These are phyloP conservation scores for Pseudomyrmex dendroicus DNA, from an alignment of 1,140 invertebrate genomes.

Conservation along the genomic window DNA sequence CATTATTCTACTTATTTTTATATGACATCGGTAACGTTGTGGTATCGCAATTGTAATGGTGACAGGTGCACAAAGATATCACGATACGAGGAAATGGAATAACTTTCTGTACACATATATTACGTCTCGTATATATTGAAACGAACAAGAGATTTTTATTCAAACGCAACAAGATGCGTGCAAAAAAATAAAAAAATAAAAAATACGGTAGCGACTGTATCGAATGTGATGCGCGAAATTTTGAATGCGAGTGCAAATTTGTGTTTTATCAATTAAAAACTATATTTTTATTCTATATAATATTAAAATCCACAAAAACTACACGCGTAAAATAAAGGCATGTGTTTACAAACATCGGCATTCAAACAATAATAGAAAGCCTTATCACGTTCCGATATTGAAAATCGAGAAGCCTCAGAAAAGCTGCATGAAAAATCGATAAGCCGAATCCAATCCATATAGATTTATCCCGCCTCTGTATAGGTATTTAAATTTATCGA, in stretches of 20 bases:
- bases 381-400: no score
- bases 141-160: conserved; percentile 55
- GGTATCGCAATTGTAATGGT: conserved; percentile 44
- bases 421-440: conserved; percentile 39
- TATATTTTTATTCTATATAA: no score
- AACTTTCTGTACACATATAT: conserved; percentile 41
- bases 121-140: conserved; percentile 61
- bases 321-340: neutral
- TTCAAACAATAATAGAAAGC: neutral
- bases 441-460: neutral
- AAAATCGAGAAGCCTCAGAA: neutral
- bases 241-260: neutral
- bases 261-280: no score
- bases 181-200: conserved; percentile 43
- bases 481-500: conserved; percentile 67
- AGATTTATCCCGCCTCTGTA: conserved; percentile 1
- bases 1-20: conserved; percentile 54
- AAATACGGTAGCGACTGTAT: neutral
- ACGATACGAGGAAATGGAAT: conserved; percentile 48
- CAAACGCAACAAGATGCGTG: conserved; percentile 12
- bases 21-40: conserved; percentile 11
- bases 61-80: conserved; percentile 40
- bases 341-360: neutral
- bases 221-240: conserved; percentile 42
- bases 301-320: neutral